Evolutionary conservation across 92 coral and sea anemone species (phyloP), one percentile per base, ranked within the genome.

Genomic region (Scolanthus callimorphus): DNA sequence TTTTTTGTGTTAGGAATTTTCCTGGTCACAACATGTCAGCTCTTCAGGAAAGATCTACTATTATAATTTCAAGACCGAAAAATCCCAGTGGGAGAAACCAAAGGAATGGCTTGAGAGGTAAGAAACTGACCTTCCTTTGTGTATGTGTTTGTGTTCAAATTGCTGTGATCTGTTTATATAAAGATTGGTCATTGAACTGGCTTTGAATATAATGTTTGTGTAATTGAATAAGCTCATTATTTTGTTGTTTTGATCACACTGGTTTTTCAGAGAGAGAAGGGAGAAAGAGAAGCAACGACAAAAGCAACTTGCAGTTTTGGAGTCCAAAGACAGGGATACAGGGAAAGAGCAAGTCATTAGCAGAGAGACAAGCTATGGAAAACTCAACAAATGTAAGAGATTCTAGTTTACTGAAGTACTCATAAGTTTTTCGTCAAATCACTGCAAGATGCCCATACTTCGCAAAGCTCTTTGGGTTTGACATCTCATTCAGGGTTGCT

Each of bases 61-160:
- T 44, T 94, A 94, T 81, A 94, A 94, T 79, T 88, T 90, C 46
- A 89, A 94, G 71, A 94, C 99, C 38, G 99, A 94, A 53, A 94
- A 94, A 62, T 94, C 99, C 38, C 99, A 94, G 60, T 94, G 99
- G 99, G 99, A 94, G 75, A 94, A 94, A 54, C 99, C 99, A 53
- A 94, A 85, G 58, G 96, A 94, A 39, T 94, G 99, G 96, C 53
- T 94, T 81, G 96, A 94, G 59, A 81, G 96, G 96, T 91, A 57
- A 15, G 41, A 6, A 6, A 6, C 15, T 34, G 41, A n/a, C n/a
- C n/a, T n/a, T n/a, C n/a, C n/a, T n/a, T n/a, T n/a, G n/a, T n/a
- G n/a, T n/a, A n/a, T n/a, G n/a, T n/a, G n/a, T n/a, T n/a, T n/a
- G n/a, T n/a, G n/a, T n/a, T n/a, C n/a, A n/a, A n/a, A n/a, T n/a